A percentile compares a stretch with the other conserved stretches of the same genome.
Evolutionary conservation across 2,113 vertebrate species (phyloP).

Genomic region (Phainopepla nitens): DNA sequence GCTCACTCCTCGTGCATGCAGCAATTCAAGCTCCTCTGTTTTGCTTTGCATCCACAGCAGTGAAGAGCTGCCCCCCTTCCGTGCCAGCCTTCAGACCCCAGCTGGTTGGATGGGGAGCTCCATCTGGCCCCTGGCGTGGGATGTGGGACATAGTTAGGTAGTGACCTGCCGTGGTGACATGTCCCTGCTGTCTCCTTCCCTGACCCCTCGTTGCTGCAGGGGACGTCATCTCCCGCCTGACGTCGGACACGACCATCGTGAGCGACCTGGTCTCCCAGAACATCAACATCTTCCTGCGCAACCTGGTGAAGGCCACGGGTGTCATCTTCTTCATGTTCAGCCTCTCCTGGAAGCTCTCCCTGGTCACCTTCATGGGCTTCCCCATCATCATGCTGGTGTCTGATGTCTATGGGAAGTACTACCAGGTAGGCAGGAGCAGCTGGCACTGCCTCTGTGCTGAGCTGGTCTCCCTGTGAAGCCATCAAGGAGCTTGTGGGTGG

Average conservation of each 20-base stretch:
- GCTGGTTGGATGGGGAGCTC: background rate
- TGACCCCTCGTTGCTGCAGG: conserved; percentile 68
- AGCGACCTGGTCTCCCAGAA: conserved; percentile 94
- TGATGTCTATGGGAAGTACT: conserved; percentile 89
- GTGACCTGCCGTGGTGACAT: background rate
- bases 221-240: conserved; percentile 93
- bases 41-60: background rate
- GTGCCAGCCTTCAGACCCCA: background rate
- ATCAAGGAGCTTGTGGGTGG: background rate
- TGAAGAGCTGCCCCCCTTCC: background rate
- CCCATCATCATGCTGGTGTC: conserved; percentile 90
- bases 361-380: conserved; percentile 92
- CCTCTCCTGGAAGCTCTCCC: conserved; percentile 91
- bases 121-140: background rate
- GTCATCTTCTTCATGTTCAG: conserved; percentile 91
- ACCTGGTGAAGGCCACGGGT: conserved; percentile 81
- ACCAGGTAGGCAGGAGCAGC: conserved; percentile 79
- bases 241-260: conserved; percentile 93
- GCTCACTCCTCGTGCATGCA: rapidly evolving
- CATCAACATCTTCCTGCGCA: conserved; percentile 91
- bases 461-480: background rate
- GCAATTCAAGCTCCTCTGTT: background rate
- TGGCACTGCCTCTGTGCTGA: rapidly evolving
- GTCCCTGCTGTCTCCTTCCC: background rate
- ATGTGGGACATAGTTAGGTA: rapidly evolving